Percentiles rank a stretch among this genome's conserved stretches.
phyloP scores from a whole-genome alignment of 2,113 vertebrate species.

The Cariama cristata region DNA sequence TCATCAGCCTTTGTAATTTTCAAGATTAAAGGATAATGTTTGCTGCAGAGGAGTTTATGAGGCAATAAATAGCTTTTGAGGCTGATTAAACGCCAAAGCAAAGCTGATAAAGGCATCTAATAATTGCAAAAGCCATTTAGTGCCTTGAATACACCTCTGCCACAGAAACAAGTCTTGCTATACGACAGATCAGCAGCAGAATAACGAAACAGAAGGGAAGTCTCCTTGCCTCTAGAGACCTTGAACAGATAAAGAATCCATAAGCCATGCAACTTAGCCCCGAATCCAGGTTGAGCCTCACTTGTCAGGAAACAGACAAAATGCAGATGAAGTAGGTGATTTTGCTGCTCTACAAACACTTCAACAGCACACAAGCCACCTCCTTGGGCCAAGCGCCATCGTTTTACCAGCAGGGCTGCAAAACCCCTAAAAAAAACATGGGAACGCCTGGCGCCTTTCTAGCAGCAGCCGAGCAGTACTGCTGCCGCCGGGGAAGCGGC shows the following conservation, averaged over 20 bases:
- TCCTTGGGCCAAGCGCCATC: not conserved
- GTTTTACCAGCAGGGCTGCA: not conserved
- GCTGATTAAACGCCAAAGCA: constrained; percentile 49
- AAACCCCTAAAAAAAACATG: fast-evolving
- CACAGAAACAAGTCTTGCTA: not conserved
- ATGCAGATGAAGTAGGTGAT: fast-evolving
- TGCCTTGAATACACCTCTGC: not conserved
- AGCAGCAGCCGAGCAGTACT: not conserved
- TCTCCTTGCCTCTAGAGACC: not conserved
- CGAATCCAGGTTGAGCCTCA: not conserved
- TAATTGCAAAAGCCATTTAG: constrained; percentile 28
- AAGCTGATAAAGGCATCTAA: constrained; percentile 46
- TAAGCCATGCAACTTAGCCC: not conserved
- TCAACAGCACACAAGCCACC: fast-evolving
- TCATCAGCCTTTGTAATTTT: constrained; percentile 26
- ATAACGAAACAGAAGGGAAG: not conserved
- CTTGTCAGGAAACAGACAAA: not conserved
- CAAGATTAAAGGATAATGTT: constrained; percentile 52
- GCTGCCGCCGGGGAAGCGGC: too few species aligned
- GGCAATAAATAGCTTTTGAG: constrained; percentile 54
- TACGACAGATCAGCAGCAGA: too few species aligned
- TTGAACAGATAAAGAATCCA: not conserved
- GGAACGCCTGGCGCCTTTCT: fast-evolving
- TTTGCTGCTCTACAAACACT: not conserved
- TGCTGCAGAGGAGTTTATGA: constrained; percentile 35